Conservation (phyloP, 37 sponge, comb jelly and placozoan species). For the Ephydatia muelleri region DNA sequence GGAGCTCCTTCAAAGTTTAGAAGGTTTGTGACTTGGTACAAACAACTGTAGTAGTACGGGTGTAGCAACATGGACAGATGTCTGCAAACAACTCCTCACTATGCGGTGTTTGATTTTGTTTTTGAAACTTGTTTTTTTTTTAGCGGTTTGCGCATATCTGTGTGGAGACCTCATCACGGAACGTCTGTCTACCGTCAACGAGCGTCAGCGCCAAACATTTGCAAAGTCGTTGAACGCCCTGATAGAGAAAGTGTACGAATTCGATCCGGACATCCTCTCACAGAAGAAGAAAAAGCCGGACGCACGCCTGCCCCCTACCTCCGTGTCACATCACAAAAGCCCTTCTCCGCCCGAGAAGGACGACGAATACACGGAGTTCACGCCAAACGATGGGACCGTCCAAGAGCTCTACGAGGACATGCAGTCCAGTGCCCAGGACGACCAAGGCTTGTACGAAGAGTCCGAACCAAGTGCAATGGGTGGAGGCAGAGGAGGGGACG, state of each 20-base stretch:
- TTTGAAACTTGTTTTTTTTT: not conserved
- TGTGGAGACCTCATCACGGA: conserved; percentile 32
- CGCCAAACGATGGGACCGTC: conserved; percentile 21
- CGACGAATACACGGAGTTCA: conserved; percentile 41
- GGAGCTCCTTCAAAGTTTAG: conserved; percentile 22
- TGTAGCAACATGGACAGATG: not conserved
- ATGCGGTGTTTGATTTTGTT: not conserved
- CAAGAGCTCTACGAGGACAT: conserved; percentile 71
- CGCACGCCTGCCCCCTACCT: conserved; percentile 16
- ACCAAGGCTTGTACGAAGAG: conserved; percentile 58
- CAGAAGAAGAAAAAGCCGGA: not conserved
- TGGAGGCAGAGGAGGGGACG: not conserved
- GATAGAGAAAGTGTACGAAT: conserved; percentile 24
- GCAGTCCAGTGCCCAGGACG: not conserved
- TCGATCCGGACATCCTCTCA: conserved; percentile 46
- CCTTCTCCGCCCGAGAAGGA: not conserved
- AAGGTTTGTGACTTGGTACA: conserved; percentile 6
- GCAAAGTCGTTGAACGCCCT: conserved; percentile 7
- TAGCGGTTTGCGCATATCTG: conserved; percentile 64
- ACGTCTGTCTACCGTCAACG: conserved; percentile 37
- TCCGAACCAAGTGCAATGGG: conserved; percentile 2
- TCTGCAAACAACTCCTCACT: not conserved
- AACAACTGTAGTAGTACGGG: not conserved
- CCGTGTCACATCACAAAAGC: not conserved
- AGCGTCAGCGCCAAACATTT: conserved; percentile 33